Percentiles rank a stretch among this genome's conserved stretches.
Evolutionary conservation across 2,888 invertebrate species (phyloP).

Genomic region (Mythimna vitellina): DNA sequence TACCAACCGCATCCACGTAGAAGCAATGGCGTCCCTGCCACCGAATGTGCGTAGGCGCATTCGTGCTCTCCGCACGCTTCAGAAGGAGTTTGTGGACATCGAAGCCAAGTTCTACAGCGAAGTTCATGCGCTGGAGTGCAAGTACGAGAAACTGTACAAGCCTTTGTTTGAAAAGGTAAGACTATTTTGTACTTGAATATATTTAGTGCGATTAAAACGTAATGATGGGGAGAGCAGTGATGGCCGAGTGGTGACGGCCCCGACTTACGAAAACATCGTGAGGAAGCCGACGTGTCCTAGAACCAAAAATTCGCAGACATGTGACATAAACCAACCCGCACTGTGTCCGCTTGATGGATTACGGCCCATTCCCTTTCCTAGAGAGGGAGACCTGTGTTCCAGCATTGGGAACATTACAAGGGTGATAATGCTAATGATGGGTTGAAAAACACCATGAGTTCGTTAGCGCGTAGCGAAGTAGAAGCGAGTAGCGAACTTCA

Average conservation of each 20-base stretch:
- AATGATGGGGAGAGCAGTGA: too few species aligned
- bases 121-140: constrained; percentile 97
- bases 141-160: constrained; percentile 95
- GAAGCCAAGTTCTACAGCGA: constrained; percentile 98
- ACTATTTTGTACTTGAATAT: background rate
- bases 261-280: too few species aligned
- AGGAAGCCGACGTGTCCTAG: too few species aligned
- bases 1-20: constrained; percentile 90
- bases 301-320: too few species aligned
- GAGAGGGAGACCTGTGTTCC: too few species aligned
- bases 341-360: too few species aligned
- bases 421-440: background rate
- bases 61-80: constrained; percentile 96
- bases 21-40: constrained; percentile 92
- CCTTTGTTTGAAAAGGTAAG: constrained; percentile 94
- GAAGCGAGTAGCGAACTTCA: background rate
- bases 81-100: constrained; percentile 95
- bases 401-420: too few species aligned
- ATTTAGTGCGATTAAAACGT: background rate
- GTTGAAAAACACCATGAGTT: background rate
- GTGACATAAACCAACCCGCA: too few species aligned
- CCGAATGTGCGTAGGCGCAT: constrained; percentile 95
- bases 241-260: too few species aligned
- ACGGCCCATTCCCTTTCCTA: too few species aligned
- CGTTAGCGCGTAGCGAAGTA: too few species aligned